These are phyloP conservation scores for Cynopterus brachyotis DNA, from an alignment of 2,113 vertebrate genomes.

Conservation along the genomic window DNA sequence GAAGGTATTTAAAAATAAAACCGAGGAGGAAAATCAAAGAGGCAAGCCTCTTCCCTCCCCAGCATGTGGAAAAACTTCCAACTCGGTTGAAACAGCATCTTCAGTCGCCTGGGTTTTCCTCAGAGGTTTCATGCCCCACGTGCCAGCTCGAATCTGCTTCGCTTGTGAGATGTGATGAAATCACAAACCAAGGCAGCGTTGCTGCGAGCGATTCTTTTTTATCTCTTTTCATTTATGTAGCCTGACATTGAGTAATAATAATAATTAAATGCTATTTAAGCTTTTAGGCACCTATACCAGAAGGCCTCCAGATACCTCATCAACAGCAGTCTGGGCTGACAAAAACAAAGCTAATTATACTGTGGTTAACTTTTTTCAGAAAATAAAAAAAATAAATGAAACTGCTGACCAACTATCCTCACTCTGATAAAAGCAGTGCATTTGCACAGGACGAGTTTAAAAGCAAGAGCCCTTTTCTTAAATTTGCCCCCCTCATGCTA, in stretches of 20 bases:
- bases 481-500: not conserved
- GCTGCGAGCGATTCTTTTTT: conserved; percentile 58
- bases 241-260: conserved; percentile 78
- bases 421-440: conserved; percentile 5
- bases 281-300: conserved; percentile 68
- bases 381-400: not conserved
- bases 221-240: conserved; percentile 68
- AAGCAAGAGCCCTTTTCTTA: not conserved
- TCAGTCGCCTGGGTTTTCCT: conserved; percentile 28
- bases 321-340: conserved; percentile 23
- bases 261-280: conserved; percentile 75
- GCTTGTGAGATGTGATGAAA: conserved; percentile 51
- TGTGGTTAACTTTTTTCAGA: conserved; percentile 32
- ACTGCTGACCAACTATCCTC: not conserved
- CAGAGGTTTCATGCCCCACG: conserved; percentile 24
- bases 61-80: not conserved
- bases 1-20: conserved; percentile 44
- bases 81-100: not conserved
- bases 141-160: conserved; percentile 36
- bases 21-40: not conserved
- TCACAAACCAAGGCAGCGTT: conserved; percentile 37
- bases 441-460: not conserved
- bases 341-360: conserved; percentile 57
- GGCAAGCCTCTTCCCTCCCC: not conserved
- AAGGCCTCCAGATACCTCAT: conserved; percentile 64